Base-by-base conservation (phyloP, 2,113 vertebrate genomes). In the chimpanzee (Pan troglodytes) region DNA sequence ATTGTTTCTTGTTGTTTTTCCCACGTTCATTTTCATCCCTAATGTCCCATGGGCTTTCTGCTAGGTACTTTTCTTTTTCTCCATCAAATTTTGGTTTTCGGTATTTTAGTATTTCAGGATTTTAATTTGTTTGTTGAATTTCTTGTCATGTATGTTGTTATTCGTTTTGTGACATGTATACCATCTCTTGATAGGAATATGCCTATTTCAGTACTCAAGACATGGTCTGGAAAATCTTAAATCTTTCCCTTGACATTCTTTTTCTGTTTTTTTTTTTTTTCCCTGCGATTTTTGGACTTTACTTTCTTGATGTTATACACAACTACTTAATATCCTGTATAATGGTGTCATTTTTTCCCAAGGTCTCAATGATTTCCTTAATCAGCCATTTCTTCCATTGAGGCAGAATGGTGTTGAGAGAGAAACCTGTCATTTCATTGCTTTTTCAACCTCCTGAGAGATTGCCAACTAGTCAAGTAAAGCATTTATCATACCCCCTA, bases 331-430 rank as follows among this genome's bases (percentile, higher is more conserved):
- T 81, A 45, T 57, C 20, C 4, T 83, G 8, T 38, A 11, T 35
- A 70, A 14, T 68, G 14, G 67, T 76, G 61, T 72, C 35, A 35
- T 96, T 97, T 96, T 92, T 43, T 94, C 18, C 70, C 45, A 57
- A 85, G 12, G 25, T 95, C 35, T 87, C 75, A 50, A 1, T 88
- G 7, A 73, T 91, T 95, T 88, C 40, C 67, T 86, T 93, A 76
- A 22, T 78, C 75, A 93, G 50, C 40, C 7, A 14, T 84, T 93
- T 87, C 40, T 82, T 75, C 6, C 38, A 30, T 13, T 86, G 82
- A 61, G 8, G 94, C 50, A 79, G 45, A 93, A 82, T 38, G 25
- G 55, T 91, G 4, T 27, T 82, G 16, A 94, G 50, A 81, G 59
- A 85, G 48, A 25, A 35, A n/a, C 20, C 75, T 85, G 14, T 93